These are phyloP conservation scores for Neoscelio sp. DNA, from an alignment of 2,888 invertebrate genomes.

Conservation along the genomic window DNA sequence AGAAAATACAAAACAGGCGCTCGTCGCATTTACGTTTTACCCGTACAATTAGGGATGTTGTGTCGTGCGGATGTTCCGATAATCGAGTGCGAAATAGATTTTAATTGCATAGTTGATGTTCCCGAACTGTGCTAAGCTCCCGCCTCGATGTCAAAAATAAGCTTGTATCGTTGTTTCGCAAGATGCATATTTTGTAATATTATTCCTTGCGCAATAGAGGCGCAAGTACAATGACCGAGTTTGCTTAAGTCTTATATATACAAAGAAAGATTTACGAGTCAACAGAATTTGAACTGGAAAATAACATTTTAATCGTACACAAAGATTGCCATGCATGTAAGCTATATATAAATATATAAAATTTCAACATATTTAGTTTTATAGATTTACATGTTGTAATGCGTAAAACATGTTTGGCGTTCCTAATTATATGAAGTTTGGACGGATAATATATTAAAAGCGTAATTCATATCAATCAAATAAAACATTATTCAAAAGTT, in stretches of 20 bases:
- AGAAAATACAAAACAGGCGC: background rate
- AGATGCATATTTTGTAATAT: slow-evolving; percentile 40
- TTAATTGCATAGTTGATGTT: slow-evolving; percentile 1
- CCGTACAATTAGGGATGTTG: slow-evolving; percentile 1
- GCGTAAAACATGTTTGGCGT: slow-evolving; percentile 21
- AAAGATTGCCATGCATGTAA: background rate
- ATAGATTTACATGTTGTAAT: slow-evolving; percentile 37
- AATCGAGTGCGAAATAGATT: slow-evolving; percentile 15
- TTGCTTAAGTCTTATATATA: slow-evolving; percentile 23
- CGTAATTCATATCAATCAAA: slow-evolving; percentile 15
- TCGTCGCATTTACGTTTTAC: slow-evolving; percentile 1
- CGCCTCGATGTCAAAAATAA: slow-evolving; percentile 19
- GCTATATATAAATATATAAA: slow-evolving; percentile 54
- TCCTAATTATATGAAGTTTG: slow-evolving; percentile 43
- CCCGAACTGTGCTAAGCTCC: slow-evolving; percentile 16
- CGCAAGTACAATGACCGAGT: background rate
- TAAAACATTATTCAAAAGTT: too few species aligned
- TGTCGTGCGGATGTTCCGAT: slow-evolving; percentile 13
- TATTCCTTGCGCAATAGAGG: background rate
- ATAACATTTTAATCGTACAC: background rate
- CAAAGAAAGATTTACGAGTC: background rate
- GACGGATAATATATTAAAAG: slow-evolving; percentile 63
- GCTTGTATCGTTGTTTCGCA: slow-evolving; percentile 6
- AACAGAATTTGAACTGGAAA: background rate
- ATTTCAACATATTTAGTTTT: slow-evolving; percentile 64